phyloP scores from a whole-genome alignment of 2,888 invertebrate species.

The Meta bourneti region DNA sequence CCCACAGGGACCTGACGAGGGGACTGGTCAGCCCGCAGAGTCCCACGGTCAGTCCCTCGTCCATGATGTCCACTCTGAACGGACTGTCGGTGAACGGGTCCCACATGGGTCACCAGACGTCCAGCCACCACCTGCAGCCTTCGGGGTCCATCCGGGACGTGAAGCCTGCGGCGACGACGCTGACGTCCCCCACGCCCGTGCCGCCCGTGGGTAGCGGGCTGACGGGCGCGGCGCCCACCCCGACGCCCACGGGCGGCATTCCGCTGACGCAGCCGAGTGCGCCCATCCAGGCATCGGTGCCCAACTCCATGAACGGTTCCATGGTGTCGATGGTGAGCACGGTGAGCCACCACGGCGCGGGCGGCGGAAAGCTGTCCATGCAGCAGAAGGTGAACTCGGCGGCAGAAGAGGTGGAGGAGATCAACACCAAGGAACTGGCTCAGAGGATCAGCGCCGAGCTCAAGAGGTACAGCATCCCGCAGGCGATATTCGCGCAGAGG shows the following conservation, averaged over 20 bases:
- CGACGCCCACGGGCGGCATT: slow-evolving; percentile 72
- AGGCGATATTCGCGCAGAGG: slow-evolving; percentile 99
- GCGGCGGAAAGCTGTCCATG: slow-evolving; percentile 6
- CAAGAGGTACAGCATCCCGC: slow-evolving; percentile 99
- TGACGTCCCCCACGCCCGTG: slow-evolving; percentile 75
- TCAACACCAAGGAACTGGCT: slow-evolving; percentile 99
- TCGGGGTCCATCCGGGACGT: slow-evolving; percentile 81
- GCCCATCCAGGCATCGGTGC: slow-evolving; percentile 77
- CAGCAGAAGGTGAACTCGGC: slow-evolving; percentile 52
- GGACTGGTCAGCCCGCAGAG: slow-evolving; percentile 82
- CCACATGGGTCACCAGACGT: slow-evolving; percentile 82
- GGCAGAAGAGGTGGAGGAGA: slow-evolving; percentile 91
- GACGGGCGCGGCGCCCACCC: slow-evolving; percentile 70
- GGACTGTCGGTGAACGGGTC: slow-evolving; percentile 80
- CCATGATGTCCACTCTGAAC: slow-evolving; percentile 80
- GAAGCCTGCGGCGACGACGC: slow-evolving; percentile 78
- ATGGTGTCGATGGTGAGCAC: slow-evolving; percentile 66
- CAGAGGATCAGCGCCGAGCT: slow-evolving; percentile 98
- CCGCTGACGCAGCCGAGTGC: slow-evolving; percentile 75
- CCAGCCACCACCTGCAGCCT: slow-evolving; percentile 80
- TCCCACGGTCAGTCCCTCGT: slow-evolving; percentile 85
- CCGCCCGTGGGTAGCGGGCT: slow-evolving; percentile 64
- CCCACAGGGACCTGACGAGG: slow-evolving; percentile 82
- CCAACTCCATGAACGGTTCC: slow-evolving; percentile 72
- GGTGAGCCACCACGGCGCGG: slow-evolving; percentile 48